Base-by-base conservation (phyloP, 2,888 invertebrate species). In the Campoplex nolae region DNA sequence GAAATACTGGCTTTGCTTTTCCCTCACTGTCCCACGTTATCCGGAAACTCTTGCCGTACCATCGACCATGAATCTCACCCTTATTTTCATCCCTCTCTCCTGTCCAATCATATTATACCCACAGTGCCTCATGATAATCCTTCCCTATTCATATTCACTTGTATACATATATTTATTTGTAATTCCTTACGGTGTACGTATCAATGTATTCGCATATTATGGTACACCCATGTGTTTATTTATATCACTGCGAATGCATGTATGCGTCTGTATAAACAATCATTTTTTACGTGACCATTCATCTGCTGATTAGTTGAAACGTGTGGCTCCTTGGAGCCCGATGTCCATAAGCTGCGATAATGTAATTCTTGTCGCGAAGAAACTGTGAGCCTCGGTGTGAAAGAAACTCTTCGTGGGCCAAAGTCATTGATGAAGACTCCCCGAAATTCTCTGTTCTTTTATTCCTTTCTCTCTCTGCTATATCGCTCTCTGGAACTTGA, bases 241-340 rank as follows among this genome's bases (percentile, higher is more conserved):
- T 23, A 42, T 67, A 48, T 67, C 45, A 48, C 62, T 48, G 45
- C 58, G n/a, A 23, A 45, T 35, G 23, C 28, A 42, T 42, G 42
- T 74, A 89, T 88, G 48, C 35, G 6, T 75, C n/a, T 45, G 28
- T 74, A 42, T 7, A 45, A 75, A 82, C 88, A 87, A 87, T 86
- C 88, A 88, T 88, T 85, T 85, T 89, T 90, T 89, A 91, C 92
- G 92, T 92, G 92, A 92, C 91, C 91, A 90, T 91, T 89, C 23
- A 23, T 90, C 92, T 92, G 32, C 45, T 70, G 91, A 92, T 92
- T 93, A 90, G 90, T 32, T 16, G 38, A 87, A 85, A 87, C 88
- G 84, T 84, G 84, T 83, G 82, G 70, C 67, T 86, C 85, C 87
- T 87, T 88, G 83, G 85, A 86, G 77, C 76, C 83, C 83, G 84